These are phyloP conservation scores for Manacus vitellinus DNA, from an alignment of 2,113 vertebrate genomes.

Conservation along the genomic window DNA sequence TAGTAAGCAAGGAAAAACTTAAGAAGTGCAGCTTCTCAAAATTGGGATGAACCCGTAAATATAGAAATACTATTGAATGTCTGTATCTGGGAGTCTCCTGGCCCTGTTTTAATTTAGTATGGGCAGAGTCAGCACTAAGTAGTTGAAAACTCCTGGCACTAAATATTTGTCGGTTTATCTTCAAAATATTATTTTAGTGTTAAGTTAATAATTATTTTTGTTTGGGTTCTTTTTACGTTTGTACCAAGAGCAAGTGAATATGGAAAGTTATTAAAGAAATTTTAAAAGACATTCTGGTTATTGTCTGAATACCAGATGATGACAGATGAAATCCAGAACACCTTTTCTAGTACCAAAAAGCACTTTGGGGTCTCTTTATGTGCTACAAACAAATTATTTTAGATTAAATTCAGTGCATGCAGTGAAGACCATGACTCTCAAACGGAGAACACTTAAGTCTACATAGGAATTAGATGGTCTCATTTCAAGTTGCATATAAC, in stretches of 20 bases:
- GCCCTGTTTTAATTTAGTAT: neutral
- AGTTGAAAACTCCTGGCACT: neutral
- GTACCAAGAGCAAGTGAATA: neutral
- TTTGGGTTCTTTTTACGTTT: neutral
- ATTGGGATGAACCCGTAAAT: neutral
- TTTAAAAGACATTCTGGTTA: neutral
- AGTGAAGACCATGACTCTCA: neutral
- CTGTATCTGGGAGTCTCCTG: neutral
- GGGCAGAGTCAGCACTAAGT: neutral
- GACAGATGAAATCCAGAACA: neutral
- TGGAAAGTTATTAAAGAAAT: neutral
- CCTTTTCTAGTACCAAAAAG: neutral
- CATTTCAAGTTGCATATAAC: neutral
- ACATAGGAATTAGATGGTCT: neutral
- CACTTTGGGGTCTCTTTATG: neutral
- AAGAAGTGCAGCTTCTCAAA: slow-evolving; percentile 49
- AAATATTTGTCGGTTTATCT: neutral
- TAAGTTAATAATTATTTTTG: neutral
- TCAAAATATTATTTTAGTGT: neutral
- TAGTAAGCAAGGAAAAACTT: slow-evolving; percentile 62
- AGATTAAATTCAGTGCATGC: neutral
- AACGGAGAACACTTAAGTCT: neutral
- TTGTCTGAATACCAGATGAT: neutral
- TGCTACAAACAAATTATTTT: neutral
- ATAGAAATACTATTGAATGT: neutral